Conservation (phyloP, 2,888 invertebrate species). For the Atethmia centrago region DNA sequence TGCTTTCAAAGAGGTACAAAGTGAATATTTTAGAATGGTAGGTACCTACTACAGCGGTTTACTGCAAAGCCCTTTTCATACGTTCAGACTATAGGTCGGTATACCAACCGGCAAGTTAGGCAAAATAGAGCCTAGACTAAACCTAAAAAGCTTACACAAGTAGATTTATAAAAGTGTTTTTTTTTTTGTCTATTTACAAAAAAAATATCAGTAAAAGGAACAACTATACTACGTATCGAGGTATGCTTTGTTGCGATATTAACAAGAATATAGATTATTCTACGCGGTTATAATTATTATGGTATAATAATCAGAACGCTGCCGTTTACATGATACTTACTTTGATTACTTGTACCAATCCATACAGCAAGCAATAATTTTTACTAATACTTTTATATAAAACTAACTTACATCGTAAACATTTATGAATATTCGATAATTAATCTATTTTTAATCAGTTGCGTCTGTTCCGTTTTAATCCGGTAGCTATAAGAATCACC, state of each 20-base stretch:
- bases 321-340: background rate
- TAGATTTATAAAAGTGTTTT: background rate
- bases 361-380: background rate
- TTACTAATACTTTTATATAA: background rate
- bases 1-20: too few relatives aligned
- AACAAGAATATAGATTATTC: constrained; percentile 2
- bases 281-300: constrained; percentile 12
- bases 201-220: background rate
- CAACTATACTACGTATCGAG: constrained; percentile 37
- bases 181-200: background rate
- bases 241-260: constrained; percentile 59
- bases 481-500: background rate
- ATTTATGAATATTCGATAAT: background rate
- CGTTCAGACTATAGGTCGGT: background rate
- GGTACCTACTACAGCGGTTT: too few relatives aligned
- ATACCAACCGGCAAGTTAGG: too few relatives aligned
- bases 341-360: background rate
- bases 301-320: background rate
- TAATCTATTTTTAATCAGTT: background rate
- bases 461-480: background rate
- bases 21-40: too few relatives aligned
- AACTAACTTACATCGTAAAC: background rate
- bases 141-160: background rate
- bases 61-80: too few relatives aligned
- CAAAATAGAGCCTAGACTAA: too few relatives aligned